Percentiles rank a stretch among this genome's conserved stretches.
phyloP scores from a whole-genome alignment of 2,888 invertebrate species.

The Pseudolycoriella hygida region DNA sequence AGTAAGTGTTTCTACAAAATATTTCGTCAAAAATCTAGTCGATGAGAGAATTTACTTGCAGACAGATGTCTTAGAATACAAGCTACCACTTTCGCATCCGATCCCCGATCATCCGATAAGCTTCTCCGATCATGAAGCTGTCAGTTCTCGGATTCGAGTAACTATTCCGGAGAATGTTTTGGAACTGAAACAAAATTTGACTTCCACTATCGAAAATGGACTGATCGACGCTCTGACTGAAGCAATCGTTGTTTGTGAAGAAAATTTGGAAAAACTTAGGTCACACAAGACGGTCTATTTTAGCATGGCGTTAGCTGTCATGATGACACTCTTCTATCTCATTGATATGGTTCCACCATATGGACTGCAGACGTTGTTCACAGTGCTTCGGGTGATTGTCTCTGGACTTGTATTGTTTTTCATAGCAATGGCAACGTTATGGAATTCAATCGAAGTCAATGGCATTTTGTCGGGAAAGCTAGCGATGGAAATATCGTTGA shows the following conservation, averaged over 20 bases:
- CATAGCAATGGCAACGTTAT: constrained; percentile 60
- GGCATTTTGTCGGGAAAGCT: constrained; percentile 56
- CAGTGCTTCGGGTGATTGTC: constrained; percentile 41
- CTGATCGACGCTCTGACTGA: constrained; percentile 16
- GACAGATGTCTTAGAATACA: constrained; percentile 36
- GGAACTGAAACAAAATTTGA: background rate
- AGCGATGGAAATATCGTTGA: constrained; percentile 41
- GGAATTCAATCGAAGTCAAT: constrained; percentile 68
- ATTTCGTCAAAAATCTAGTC: no score
- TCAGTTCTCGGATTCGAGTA: constrained; percentile 35
- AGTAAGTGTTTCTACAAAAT: constrained; percentile 8
- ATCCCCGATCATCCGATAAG: constrained; percentile 56
- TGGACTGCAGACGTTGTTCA: constrained; percentile 28
- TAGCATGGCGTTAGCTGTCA: constrained; percentile 19
- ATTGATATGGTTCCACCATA: constrained; percentile 21
- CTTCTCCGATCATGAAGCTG: constrained; percentile 84
- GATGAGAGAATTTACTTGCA: constrained; percentile 14
- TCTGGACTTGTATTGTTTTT: constrained; percentile 48
- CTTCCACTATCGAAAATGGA: background rate
- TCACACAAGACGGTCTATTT: constrained; percentile 24
- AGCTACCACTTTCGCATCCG: constrained; percentile 52
- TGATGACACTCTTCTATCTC: constrained; percentile 19
- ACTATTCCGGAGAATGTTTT: background rate
- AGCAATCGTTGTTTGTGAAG: constrained; percentile 22
- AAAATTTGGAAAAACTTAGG: constrained; percentile 21